phyloP scores from a whole-genome alignment of 2,888 invertebrate species.

The Mythimna vitellina region DNA sequence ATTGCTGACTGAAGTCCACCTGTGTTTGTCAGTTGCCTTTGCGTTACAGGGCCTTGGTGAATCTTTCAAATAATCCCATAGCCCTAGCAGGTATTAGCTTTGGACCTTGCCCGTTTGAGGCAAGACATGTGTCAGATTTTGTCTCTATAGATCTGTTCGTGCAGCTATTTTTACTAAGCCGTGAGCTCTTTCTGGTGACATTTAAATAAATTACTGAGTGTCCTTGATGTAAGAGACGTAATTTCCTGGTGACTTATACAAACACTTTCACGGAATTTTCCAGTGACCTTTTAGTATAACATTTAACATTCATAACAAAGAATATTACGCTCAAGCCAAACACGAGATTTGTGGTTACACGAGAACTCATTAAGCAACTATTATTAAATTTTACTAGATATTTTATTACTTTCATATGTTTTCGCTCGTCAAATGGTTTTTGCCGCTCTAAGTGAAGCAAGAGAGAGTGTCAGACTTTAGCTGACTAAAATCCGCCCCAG shows the following conservation, averaged over 20 bases:
- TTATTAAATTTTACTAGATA: background rate
- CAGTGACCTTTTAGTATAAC: background rate
- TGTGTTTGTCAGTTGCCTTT: too few species aligned
- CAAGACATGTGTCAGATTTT: too few species aligned
- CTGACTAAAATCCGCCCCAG: too few species aligned
- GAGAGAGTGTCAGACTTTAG: too few species aligned
- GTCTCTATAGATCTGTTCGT: background rate
- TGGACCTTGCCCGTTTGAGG: too few species aligned
- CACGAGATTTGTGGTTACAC: background rate
- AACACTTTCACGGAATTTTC: slow-evolving; percentile 6
- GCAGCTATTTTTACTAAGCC: background rate
- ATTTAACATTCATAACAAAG: slow-evolving; percentile 4
- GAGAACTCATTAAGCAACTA: background rate
- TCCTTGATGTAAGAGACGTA: background rate
- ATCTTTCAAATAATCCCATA: too few species aligned
- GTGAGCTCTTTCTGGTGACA: background rate
- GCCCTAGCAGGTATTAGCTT: too few species aligned
- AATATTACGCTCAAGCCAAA: background rate
- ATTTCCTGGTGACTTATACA: background rate
- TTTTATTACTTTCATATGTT: background rate
- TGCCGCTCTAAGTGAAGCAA: too few species aligned
- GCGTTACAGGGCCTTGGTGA: too few species aligned
- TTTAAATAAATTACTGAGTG: background rate
- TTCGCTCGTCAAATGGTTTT: too few species aligned
- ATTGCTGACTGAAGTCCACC: too few species aligned